Base-by-base conservation (phyloP, 92 coral and sea anemone genomes). In the Metridium senile region DNA sequence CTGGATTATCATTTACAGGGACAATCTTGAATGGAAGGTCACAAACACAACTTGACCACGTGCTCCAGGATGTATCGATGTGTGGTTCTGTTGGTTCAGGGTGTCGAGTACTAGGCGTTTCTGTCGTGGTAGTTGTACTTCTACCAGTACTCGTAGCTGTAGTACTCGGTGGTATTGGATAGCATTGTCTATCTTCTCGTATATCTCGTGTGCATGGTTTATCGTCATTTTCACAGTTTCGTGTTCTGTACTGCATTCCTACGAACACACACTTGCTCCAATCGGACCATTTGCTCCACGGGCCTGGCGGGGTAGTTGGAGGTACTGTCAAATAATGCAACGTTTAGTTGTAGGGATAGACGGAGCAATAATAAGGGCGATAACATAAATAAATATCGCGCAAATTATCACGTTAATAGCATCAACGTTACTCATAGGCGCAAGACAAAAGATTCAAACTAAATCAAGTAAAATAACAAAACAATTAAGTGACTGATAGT, bases 11-110 rank as follows among this genome's bases (percentile, higher is more conserved):
- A 29, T 72, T 74, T 19, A 62, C 81, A 18, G 58, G 11, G 29
- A 78, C 11, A 17, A 85, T 71, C 6, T 85, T 79, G 13, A 88
- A 58, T 6, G 49, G 28, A 31, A 74, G 67, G 29, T 81, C 56
- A 33, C 97, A 91, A 9, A 46, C n/a, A 46, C 97, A 91, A 11
- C 46, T 22, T 0, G 97, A 91, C 97, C 97, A 91, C 25, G 58
- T 63, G 8, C 76, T 89, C 97, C 97, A 88, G 10, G 34, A 67
- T 3, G 46, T 0, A 33, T 74, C 81, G 54, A 64, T 46, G 1
- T 27, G 78, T 61, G 47, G 68, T 62, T 47, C 81, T 62, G 72
- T 63, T 4, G 69, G 69, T 28, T 1, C 22, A 1, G 69, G 26
- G 1, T 30, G 39, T 11, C 69, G 69, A 21, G 45, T 63, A 1